Base-by-base conservation (phyloP, 2,113 vertebrate species). In the Porphyrio hochstetteri region DNA sequence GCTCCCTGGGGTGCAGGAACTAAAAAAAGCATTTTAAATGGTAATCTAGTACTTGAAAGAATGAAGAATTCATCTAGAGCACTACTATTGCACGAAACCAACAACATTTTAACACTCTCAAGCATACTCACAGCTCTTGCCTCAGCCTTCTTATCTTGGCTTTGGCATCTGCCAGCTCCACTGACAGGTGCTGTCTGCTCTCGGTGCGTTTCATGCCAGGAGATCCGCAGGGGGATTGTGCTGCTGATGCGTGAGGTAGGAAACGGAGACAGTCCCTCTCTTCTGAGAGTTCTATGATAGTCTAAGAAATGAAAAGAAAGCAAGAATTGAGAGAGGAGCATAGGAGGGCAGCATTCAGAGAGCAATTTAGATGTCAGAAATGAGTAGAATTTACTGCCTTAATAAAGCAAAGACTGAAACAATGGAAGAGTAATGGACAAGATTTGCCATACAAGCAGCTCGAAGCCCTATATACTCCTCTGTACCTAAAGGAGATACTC, bases 121-220 rank as follows among this genome's bases (percentile, higher is more conserved):
- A n/a, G 4, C 77, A 67, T 96, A 99, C 99, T 99, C 97, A 99
- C 99, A 99, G 98, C 96, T 99, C 99, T 95, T 99, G 99, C 44
- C 99, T 98, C 52, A 99, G 98, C 70, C 99, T 98, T 92, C 99
- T 98, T 95, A 99, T 99, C 96, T 98, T 99, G 87, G 99, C 99
- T 96, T 99, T 99, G 96, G 99, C 99, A 57, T 99, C 99, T 17
- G 99, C 99, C 56, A 99, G 92, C 97, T 99, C 99, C 91, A 99
- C 99, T 2, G 99, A 99, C 60, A 99, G 98, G 97, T 99, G 99
- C 91, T 99, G 99, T 31, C 99, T 97, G 97, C 99, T 99, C 94
- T 99, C 99, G 0, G 99, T 99, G 93, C 99, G 98, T 64, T 99
- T 99, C 99, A 99, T 99, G 91, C 99, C 99, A 36, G 99, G 99